phyloP scores from a whole-genome alignment of 1,140 invertebrate species.

The Mycetomoellerius zeteki region DNA sequence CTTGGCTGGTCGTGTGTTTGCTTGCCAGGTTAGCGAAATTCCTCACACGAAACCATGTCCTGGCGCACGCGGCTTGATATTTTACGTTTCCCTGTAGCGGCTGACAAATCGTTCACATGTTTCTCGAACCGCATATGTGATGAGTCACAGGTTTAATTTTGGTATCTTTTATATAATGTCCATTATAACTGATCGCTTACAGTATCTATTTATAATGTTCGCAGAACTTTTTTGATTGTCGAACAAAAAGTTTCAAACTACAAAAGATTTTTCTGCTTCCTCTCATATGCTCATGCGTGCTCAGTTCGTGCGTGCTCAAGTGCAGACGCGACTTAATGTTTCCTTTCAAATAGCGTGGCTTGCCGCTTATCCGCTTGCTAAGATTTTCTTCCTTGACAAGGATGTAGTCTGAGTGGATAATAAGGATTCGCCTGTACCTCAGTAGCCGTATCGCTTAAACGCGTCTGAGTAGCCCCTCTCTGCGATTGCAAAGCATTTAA shows the following conservation, averaged over 20 bases:
- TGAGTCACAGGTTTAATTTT: conserved; percentile 7
- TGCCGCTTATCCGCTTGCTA: conserved; percentile 37
- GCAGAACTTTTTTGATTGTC: neutral
- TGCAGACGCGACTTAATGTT: conserved; percentile 26
- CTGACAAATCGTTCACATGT: conserved; percentile 32
- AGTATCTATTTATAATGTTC: neutral
- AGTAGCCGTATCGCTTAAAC: conserved; percentile 55
- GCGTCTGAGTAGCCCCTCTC: conserved; percentile 49
- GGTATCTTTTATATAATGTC: neutral
- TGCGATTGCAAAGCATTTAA: conserved; percentile 57
- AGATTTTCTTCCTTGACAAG: conserved; percentile 51
- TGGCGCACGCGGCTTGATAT: conserved; percentile 21
- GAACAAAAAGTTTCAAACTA: neutral
- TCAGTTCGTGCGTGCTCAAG: conserved; percentile 12
- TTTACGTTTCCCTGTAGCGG: conserved; percentile 32
- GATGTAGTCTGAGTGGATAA: conserved; percentile 58
- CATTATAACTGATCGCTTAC: neutral
- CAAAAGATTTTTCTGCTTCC: neutral
- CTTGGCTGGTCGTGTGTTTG: conserved; percentile 66
- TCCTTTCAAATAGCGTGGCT: conserved; percentile 35
- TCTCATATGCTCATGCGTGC: neutral
- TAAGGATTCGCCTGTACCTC: conserved; percentile 47
- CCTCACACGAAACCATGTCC: conserved; percentile 52
- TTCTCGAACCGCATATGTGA: neutral
- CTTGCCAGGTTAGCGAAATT: conserved; percentile 73